Conservation (phyloP, 2,113 vertebrate genomes). For the Ammospiza caudacuta region DNA sequence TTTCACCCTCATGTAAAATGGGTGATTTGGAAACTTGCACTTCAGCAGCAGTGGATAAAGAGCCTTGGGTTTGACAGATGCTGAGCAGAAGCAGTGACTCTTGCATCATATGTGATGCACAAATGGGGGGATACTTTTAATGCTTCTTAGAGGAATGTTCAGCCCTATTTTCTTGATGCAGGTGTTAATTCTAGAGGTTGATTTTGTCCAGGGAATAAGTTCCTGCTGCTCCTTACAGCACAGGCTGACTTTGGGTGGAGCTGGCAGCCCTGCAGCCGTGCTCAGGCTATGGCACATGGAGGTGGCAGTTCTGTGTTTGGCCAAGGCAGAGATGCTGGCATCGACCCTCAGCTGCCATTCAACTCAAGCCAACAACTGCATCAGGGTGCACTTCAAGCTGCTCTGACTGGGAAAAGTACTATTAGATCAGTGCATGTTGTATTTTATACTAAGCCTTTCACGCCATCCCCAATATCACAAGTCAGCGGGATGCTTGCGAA, state of each 20-base stretch:
- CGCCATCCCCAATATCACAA: not conserved
- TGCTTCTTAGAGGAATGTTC: not conserved
- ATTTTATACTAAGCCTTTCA: not conserved
- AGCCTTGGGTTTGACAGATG: not conserved
- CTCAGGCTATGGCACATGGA: not conserved
- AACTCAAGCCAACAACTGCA: fast-evolving
- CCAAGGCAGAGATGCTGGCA: not conserved
- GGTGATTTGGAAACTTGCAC: not conserved
- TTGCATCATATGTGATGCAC: not conserved
- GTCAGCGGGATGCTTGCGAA: not conserved
- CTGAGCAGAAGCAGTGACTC: not conserved
- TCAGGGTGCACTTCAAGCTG: not conserved
- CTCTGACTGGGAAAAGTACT: not conserved
- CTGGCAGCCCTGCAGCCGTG: not conserved
- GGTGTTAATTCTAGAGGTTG: not conserved
- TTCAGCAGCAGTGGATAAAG: fast-evolving
- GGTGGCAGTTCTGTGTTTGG: not conserved
- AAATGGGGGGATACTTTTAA: not conserved
- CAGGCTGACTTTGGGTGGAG: not conserved
- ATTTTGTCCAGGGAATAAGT: not conserved
- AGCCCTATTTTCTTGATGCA: not conserved
- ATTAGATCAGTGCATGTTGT: not conserved
- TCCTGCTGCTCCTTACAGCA: not conserved
- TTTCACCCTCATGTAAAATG: not conserved
- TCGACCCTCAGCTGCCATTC: not conserved